A percentile compares a stretch with the other conserved stretches of the same genome.
Evolutionary conservation across 2,113 vertebrate genomes (phyloP).

Genomic region (Panthera tigris): DNA sequence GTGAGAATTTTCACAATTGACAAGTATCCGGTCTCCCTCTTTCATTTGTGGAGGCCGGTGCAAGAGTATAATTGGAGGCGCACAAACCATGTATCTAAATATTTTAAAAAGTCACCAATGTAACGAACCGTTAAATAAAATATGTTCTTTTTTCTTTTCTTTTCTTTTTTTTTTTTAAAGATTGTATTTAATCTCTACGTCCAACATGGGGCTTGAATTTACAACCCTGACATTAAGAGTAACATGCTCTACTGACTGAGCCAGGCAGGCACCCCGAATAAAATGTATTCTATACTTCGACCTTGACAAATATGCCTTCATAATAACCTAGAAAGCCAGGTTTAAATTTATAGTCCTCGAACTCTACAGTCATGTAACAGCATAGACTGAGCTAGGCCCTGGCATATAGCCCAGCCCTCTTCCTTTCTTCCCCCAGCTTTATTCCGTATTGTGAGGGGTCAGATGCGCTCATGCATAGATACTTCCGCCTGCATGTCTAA

Average conservation of each 20-base stretch:
- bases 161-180: no score
- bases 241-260: no score
- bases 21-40: not conserved
- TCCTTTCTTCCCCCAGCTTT: not conserved
- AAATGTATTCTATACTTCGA: not conserved
- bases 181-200: no score
- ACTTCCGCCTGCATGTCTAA: not conserved
- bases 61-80: not conserved
- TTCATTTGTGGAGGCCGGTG: not conserved
- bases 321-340: not conserved
- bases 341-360: not conserved
- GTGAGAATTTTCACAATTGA: not conserved
- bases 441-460: not conserved
- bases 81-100: not conserved
- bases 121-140: not conserved
- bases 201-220: no score
- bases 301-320: not conserved
- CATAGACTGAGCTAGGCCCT: not conserved
- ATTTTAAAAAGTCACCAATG: not conserved
- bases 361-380: not conserved
- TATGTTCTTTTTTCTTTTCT: not conserved
- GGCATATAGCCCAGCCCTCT: rapidly evolving
- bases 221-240: no score
- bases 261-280: not conserved
- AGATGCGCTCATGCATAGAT: rapidly evolving